Evolutionary conservation across 2,797 vertebrate species (phyloP).

Genomic region (Acanthornis magna): DNA sequence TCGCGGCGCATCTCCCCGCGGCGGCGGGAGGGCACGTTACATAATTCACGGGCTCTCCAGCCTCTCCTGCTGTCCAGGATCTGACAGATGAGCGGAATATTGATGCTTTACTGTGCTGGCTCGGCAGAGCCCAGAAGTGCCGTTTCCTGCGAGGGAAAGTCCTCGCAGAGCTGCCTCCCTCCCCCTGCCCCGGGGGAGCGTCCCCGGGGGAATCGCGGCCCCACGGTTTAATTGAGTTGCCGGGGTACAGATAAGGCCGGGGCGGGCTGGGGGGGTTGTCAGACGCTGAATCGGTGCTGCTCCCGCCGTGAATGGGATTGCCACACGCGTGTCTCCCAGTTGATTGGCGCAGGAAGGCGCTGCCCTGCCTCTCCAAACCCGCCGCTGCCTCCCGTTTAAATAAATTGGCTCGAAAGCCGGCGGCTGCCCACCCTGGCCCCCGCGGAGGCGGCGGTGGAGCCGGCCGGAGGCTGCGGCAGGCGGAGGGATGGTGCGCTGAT

Average conservation of each 20-base stretch:
- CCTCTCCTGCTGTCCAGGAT: background rate
- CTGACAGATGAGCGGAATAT: background rate
- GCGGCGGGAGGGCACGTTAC: background rate
- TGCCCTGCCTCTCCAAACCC: conserved; percentile 50
- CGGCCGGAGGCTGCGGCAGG: conserved; percentile 38
- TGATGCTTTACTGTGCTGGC: background rate
- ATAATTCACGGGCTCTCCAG: background rate
- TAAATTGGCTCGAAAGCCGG: conserved; percentile 46
- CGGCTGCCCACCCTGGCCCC: conserved; percentile 21
- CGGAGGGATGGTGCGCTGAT: conserved; percentile 58
- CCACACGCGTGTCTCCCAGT: conserved; percentile 26
- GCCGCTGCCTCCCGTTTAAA: conserved; percentile 49
- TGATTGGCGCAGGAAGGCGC: conserved; percentile 47
- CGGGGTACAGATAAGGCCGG: background rate
- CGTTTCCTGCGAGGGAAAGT: background rate
- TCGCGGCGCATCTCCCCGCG: background rate
- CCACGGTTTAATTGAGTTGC: background rate
- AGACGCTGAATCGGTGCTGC: background rate
- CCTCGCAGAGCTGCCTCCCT: background rate
- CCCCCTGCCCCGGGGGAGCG: background rate
- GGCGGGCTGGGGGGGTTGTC: background rate
- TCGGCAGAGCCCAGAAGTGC: background rate
- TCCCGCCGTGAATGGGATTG: conserved; percentile 25
- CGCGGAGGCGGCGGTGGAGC: conserved; percentile 7
- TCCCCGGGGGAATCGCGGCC: background rate